Evolutionary conservation across 2,113 vertebrate species (phyloP), one percentile per base, ranked within the genome.

Genomic region (Callaeas wilsoni): DNA sequence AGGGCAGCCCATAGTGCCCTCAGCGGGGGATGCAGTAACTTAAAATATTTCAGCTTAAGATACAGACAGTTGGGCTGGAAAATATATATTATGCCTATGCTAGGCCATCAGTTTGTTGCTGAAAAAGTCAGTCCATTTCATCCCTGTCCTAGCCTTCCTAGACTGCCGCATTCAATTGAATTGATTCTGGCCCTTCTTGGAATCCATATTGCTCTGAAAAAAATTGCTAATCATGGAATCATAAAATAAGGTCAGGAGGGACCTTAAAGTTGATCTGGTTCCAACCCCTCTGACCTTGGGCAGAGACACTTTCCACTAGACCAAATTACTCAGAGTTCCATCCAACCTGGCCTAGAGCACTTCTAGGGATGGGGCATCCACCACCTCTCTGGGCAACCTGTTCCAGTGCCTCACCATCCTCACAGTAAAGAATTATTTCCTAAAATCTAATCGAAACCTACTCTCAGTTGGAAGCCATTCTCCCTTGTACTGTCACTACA

Each of bases 31-130:
- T 53, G 29, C 39, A 57, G 39, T 30, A 47, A 81, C 12, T 65
- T 79, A 21, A 91, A 82, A 49, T 2, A 7, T 56, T 89, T 19
- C 53, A 21, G 20, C 22, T 21, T 23, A 12, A 53, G n/a, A n/a
- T 75, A 47, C 60, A 37, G n/a, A 33, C 26, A 57, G 7, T 7
- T 94, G 79, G 14, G 8, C 4, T 88, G 17, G 17, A 88, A 76
- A 81, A 71, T 57, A 33, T 0, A 6, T 8, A 0, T 46, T 67
- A 60, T 10, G 13, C 10, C 12, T 55, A 18, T 1, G 3, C 41
- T 57, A 30, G 7, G 35, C 35, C 32, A 75, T 70, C 37, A 20
- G 46, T 68, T 64, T 69, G 35, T 74, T 80, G 53, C 41, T 76
- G 85, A 39, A 85, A 79, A 29, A 41, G 46, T 7, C 49, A 60